Percentiles rank a stretch among this genome's conserved stretches.
phyloP scores from a whole-genome alignment of 2,797 vertebrate genomes.

The Peromyscus nudipes region DNA sequence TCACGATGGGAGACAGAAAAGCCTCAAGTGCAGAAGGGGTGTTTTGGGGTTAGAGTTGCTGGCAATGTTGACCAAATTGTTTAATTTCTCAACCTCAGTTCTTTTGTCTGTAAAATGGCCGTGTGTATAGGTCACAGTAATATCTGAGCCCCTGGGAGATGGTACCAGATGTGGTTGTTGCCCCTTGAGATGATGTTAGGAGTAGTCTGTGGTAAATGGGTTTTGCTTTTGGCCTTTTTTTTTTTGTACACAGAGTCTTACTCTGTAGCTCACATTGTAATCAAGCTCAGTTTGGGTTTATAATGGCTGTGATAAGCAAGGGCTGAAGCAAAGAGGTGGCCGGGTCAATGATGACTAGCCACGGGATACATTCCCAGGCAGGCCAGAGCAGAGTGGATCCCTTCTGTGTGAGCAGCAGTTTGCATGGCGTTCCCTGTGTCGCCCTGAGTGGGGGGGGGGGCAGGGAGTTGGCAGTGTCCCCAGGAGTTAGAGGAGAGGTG shows the following conservation, averaged over 20 bases:
- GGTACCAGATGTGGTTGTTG: neutral
- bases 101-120: neutral
- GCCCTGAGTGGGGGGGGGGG: neutral
- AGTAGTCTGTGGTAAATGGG: neutral
- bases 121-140: neutral
- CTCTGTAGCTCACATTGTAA: too few relatives aligned
- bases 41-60: neutral
- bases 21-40: neutral
- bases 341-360: neutral
- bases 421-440: accelerated
- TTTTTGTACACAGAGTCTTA: too few relatives aligned
- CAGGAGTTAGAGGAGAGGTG: neutral
- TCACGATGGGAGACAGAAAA: neutral
- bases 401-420: neutral
- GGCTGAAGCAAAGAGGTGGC: neutral
- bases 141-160: neutral
- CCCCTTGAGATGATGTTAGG: neutral
- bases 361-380: accelerated
- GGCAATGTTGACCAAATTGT: neutral
- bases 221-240: neutral
- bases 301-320: neutral
- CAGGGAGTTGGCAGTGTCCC: neutral
- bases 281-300: neutral
- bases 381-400: neutral
- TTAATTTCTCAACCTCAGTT: neutral